Evolutionary conservation across 2,113 vertebrate species (phyloP).

Genomic region (Gadus chalcogrammus): DNA sequence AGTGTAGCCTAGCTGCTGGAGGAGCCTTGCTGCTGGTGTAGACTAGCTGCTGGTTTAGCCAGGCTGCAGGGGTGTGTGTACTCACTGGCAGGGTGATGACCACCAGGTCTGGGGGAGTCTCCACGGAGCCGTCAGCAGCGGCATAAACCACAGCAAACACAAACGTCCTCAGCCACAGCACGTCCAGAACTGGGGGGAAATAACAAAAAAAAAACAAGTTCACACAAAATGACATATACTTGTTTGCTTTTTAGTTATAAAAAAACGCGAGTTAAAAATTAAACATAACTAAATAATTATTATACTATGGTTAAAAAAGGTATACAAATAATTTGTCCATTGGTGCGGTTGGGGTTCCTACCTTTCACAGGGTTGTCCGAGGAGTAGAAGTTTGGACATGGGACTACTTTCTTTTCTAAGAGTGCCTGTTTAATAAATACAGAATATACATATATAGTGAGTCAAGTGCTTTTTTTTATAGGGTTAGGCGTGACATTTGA

Average conservation of each 20-base stretch:
- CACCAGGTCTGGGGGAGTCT: slow-evolving; percentile 89
- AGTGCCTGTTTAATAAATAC: slow-evolving; percentile 74
- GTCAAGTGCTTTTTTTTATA: no score
- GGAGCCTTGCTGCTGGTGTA: no score
- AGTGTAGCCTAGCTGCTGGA: no score
- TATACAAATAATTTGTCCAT: background rate
- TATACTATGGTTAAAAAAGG: background rate
- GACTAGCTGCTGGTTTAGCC: no score
- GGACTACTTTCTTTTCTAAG: slow-evolving; percentile 92
- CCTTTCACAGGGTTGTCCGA: slow-evolving; percentile 91
- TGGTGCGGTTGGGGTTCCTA: slow-evolving; percentile 36
- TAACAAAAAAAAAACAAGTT: background rate
- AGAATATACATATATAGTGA: background rate
- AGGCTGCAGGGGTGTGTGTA: slow-evolving; percentile 16
- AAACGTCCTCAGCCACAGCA: slow-evolving; percentile 90
- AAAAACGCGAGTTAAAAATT: no score
- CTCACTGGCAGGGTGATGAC: slow-evolving; percentile 87
- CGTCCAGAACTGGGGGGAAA: slow-evolving; percentile 82
- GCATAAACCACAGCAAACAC: slow-evolving; percentile 90
- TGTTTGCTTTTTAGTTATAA: no score
- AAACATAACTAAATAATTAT: no score
- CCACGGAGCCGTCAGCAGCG: slow-evolving; percentile 85
- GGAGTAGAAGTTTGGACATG: slow-evolving; percentile 89
- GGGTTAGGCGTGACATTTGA: no score
- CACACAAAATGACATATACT: no score